These are phyloP conservation scores for Chloroclysta siterata DNA, from an alignment of 2,888 invertebrate genomes.

Conservation along the genomic window DNA sequence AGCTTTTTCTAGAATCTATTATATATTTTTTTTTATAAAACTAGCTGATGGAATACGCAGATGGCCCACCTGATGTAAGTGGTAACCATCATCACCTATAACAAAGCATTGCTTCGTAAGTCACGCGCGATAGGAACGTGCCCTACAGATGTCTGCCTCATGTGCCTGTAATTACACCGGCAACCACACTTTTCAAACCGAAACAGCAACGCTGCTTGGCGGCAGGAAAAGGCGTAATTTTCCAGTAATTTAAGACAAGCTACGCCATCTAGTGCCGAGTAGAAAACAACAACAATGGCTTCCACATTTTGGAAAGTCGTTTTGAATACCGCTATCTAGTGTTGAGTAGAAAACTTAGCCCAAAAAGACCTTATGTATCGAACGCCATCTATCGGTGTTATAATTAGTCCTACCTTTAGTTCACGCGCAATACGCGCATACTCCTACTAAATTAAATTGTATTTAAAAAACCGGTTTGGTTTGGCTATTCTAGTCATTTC, in stretches of 20 bases:
- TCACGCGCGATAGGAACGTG: too few relatives aligned
- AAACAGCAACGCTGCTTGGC: too few relatives aligned
- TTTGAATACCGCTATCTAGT: conserved; percentile 43
- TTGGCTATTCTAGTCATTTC: conserved; percentile 23
- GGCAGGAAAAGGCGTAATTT: too few relatives aligned
- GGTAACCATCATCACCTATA: too few relatives aligned
- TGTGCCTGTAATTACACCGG: too few relatives aligned
- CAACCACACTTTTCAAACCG: too few relatives aligned
- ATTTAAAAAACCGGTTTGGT: neutral
- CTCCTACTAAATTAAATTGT: conserved; percentile 49
- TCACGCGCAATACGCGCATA: conserved; percentile 65
- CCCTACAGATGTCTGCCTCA: too few relatives aligned
- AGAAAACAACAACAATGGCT: neutral
- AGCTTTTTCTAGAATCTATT: too few relatives aligned
- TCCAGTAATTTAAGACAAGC: neutral
- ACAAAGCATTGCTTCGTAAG: too few relatives aligned
- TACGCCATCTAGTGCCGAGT: conserved; percentile 20
- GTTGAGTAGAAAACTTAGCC: conserved; percentile 22
- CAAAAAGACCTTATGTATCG: neutral
- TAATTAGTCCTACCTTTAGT: conserved; percentile 23
- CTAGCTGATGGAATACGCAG: too few relatives aligned
- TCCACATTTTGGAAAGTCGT: conserved; percentile 12
- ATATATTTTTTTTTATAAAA: too few relatives aligned
- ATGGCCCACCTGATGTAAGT: too few relatives aligned
- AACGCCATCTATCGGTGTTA: conserved; percentile 44